Base-by-base conservation (phyloP, 1,140 invertebrate genomes). In the Holcopasites calliopsidis region DNA sequence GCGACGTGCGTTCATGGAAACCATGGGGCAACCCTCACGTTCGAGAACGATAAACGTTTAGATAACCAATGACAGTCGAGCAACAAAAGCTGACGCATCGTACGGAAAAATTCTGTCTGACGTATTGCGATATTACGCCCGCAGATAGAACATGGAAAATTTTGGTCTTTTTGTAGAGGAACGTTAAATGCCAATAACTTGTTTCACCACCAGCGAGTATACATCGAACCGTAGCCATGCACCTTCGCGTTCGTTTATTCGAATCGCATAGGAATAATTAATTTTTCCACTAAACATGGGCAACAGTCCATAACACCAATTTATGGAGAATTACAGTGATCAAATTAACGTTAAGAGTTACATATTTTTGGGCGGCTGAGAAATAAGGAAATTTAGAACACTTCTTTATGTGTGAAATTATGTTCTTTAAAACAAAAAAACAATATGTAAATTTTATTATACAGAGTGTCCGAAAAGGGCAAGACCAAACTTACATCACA, bases 221-320 rank as follows among this genome's bases (percentile, higher is more conserved):
- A 70, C 60, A 69, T 52, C 70, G 75, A 73, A 69, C 70, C 54
- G 64, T 66, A 71, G 44, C 65, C 64, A 82, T 87, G 68, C 70
- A 76, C 85, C 85, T 83, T 69, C 84, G 77, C 82, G 76, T 84
- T 62, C 68, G 76, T 75, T 61, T 76, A 77, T 81, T n/a, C 76
- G 79, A 69, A 54, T 42, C 28, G 62, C 60, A 38, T 54, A 82
- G 82, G 72, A 79, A 61, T 80, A 78, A 76, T 87, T 86, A 82
- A 83, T 83, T 85, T 77, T 58, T 28, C 81, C 69, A 83, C 85
- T 86, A 83, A 76, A 82, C 82, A 83, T 72, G 49, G 58, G n/a
- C n/a, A n/a, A n/a, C n/a, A n/a, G n/a, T n/a, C n/a, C n/a, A n/a
- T n/a, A n/a, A n/a, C n/a, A n/a, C n/a, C n/a, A n/a, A n/a, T n/a